Evolutionary conservation across 2,888 invertebrate species (phyloP).

Genomic region (Seira sanloemensis): DNA sequence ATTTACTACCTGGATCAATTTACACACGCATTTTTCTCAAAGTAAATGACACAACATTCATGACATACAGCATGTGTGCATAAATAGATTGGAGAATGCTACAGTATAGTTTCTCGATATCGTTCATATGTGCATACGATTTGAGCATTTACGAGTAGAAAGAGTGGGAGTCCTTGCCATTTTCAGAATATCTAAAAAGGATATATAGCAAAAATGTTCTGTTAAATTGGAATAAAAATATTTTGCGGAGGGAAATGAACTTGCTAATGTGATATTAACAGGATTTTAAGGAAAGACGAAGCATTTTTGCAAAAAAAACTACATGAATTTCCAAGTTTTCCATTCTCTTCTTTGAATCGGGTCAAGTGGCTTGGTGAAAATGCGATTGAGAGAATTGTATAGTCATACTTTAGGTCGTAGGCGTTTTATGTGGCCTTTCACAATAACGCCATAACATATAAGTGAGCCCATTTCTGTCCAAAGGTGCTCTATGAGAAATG

Average conservation of each 20-base stretch:
- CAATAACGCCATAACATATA: not conserved
- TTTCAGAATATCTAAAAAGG: not conserved
- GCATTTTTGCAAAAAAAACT: conserved; percentile 5
- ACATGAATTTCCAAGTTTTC: not conserved
- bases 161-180: not conserved
- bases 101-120: no score
- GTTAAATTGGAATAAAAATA: conserved; percentile 8
- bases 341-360: conserved; percentile 8
- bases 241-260: conserved; percentile 9
- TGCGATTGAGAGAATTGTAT: not conserved
- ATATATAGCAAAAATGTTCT: not conserved
- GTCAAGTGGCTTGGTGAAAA: conserved; percentile 2
- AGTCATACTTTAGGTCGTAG: not conserved
- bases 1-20: no score
- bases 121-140: no score
- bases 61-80: no score
- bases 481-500: conserved; percentile 16
- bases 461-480: conserved; percentile 1
- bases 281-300: not conserved
- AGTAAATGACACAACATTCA: no score
- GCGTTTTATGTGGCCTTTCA: conserved; percentile 14
- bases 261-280: not conserved
- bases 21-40: no score
- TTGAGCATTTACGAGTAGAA: not conserved
- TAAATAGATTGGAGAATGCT: no score